These are phyloP conservation scores for Solea senegalensis DNA, from an alignment of 2,113 vertebrate genomes.

Conservation along the genomic window DNA sequence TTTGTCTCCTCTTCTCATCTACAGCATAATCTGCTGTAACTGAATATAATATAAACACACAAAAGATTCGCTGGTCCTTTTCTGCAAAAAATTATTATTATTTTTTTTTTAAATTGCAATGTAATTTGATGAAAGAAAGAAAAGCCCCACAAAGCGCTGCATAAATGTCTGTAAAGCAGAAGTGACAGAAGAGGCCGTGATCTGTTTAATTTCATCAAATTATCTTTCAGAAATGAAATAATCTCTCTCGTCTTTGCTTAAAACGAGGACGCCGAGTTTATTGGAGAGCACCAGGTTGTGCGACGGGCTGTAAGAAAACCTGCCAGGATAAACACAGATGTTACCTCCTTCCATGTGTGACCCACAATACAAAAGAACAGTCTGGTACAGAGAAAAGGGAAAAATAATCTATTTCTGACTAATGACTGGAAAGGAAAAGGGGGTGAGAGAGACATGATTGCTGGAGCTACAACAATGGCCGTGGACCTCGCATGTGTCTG, in stretches of 20 bases:
- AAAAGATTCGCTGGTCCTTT: slow-evolving; percentile 1
- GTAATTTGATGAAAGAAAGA: slow-evolving; percentile 35
- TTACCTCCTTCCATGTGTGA: neutral
- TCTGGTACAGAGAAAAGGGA: slow-evolving; percentile 13
- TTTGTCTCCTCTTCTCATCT: no score
- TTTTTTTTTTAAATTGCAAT: slow-evolving; percentile 40
- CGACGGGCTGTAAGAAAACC: slow-evolving; percentile 26
- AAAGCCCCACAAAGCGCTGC: slow-evolving; percentile 29
- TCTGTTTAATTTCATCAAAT: slow-evolving; percentile 67
- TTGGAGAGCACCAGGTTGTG: slow-evolving; percentile 3
- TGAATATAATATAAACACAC: slow-evolving; percentile 14
- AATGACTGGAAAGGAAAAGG: slow-evolving; percentile 61
- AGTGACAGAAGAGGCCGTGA: slow-evolving; percentile 58
- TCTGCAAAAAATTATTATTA: slow-evolving; percentile 25
- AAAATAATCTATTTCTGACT: slow-evolving; percentile 31
- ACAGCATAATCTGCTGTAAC: neutral
- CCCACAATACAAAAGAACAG: neutral
- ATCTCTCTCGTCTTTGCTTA: slow-evolving; percentile 54
- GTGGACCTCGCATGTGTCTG: slow-evolving; percentile 30
- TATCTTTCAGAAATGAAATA: slow-evolving; percentile 63
- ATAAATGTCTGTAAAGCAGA: slow-evolving; percentile 55
- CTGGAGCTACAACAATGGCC: slow-evolving; percentile 54
- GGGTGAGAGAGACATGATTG: slow-evolving; percentile 11
- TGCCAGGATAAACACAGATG: slow-evolving; percentile 5
- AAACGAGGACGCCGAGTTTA: slow-evolving; percentile 27